These are phyloP conservation scores for Philotrypesis tridentata DNA, from an alignment of 1,140 invertebrate species.

Conservation along the genomic window DNA sequence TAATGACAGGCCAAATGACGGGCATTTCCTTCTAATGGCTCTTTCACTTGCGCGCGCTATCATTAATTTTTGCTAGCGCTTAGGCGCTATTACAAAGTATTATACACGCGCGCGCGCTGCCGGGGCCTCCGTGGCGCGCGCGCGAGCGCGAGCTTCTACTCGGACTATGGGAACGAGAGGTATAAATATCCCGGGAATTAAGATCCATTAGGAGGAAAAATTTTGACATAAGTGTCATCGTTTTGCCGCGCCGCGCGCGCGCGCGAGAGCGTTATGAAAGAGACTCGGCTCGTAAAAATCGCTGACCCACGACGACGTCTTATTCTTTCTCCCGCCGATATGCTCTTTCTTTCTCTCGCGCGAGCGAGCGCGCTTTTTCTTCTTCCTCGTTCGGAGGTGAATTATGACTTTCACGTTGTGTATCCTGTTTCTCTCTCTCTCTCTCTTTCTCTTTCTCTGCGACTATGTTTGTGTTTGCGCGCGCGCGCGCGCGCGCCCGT, in stretches of 20 bases:
- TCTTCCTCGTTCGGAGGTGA: constrained; percentile 12
- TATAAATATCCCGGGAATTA: background rate
- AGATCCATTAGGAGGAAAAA: constrained; percentile 15
- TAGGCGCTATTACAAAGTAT: background rate
- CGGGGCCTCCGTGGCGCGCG: no score
- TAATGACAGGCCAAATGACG: background rate
- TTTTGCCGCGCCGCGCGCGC: no score
- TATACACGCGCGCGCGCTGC: no score
- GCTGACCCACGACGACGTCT: background rate
- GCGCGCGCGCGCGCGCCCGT: no score
- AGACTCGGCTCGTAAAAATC: constrained; percentile 19
- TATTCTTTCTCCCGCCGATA: background rate
- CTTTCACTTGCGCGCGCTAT: background rate
- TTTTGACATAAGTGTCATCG: constrained; percentile 34
- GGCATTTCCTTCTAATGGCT: constrained; percentile 7
- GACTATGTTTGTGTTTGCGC: no score
- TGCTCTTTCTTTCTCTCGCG: no score
- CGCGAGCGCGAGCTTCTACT: no score
- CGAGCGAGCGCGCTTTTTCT: no score
- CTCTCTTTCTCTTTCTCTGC: no score
- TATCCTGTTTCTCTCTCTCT: no score
- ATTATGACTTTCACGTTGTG: constrained; percentile 25
- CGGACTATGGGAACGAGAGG: background rate
- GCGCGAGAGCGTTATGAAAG: constrained; percentile 25
- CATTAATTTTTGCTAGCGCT: background rate